phyloP scores from a whole-genome alignment of 2,888 invertebrate genomes.

The Drepanosiphum platanoidis region DNA sequence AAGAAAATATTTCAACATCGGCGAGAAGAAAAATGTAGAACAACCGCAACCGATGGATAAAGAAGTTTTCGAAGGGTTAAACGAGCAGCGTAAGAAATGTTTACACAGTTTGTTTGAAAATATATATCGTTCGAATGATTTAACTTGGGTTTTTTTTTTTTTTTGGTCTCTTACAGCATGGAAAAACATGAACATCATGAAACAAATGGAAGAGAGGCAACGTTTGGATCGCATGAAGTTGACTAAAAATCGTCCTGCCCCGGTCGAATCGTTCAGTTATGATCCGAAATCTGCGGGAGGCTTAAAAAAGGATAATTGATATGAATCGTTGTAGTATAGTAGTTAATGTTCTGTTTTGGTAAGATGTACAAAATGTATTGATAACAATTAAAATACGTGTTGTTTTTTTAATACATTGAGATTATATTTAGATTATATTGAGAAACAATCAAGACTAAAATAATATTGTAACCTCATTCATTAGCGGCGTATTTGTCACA shows the following conservation, averaged over 20 bases:
- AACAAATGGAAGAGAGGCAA: conserved; percentile 80
- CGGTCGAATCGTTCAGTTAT: conserved; percentile 86
- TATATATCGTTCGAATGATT: no score
- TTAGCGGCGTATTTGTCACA: conserved; percentile 76
- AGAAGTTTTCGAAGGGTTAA: conserved; percentile 26
- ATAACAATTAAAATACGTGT: not conserved
- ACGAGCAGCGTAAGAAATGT: conserved; percentile 26
- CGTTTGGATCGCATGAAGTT: conserved; percentile 82
- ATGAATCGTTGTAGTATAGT: conserved; percentile 4
- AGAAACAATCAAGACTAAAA: not conserved
- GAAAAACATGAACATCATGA: conserved; percentile 82
- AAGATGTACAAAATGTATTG: conserved; percentile 19
- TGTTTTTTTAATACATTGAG: no score
- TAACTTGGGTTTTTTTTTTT: not conserved
- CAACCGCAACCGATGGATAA: conserved; percentile 2
- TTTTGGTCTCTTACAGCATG: conserved; percentile 72
- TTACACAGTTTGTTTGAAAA: not conserved
- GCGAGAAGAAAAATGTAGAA: conserved; percentile 66
- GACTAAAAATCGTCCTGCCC: conserved; percentile 82
- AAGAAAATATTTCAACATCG: conserved; percentile 80
- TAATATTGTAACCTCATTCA: not conserved
- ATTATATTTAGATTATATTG: no score
- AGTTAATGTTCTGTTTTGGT: conserved; percentile 26
- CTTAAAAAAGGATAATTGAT: conserved; percentile 65
- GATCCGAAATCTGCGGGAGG: conserved; percentile 72